These are phyloP conservation scores for Thinocorus orbignyianus DNA, from an alignment of 2,113 vertebrate genomes.

Conservation along the genomic window DNA sequence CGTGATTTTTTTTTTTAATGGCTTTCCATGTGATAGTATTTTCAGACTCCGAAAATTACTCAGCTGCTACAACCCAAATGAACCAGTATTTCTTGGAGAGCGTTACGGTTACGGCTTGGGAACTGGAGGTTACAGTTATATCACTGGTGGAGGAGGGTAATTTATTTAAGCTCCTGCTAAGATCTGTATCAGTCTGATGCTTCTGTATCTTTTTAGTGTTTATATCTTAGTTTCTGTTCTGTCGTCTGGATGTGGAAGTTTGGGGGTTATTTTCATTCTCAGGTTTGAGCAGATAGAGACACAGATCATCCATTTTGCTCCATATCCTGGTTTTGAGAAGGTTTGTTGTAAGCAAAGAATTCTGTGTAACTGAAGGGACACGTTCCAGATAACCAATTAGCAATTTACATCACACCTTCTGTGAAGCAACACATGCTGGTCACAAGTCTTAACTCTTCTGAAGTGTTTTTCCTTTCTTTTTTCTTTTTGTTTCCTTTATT, in stretches of 20 bases:
- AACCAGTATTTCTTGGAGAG: slow-evolving; percentile 89
- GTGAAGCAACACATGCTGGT: neutral
- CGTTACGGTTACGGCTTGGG: slow-evolving; percentile 92
- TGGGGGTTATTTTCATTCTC: neutral
- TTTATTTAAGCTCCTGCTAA: neutral
- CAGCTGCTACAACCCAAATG: slow-evolving; percentile 87
- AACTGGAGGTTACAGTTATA: slow-evolving; percentile 94
- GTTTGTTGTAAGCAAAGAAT: neutral
- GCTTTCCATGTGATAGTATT: slow-evolving; percentile 75
- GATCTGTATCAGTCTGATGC: neutral
- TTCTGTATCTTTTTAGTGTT: neutral
- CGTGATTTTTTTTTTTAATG: neutral
- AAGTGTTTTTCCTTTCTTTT: no score
- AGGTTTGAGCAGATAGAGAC: neutral
- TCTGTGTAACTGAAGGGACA: neutral
- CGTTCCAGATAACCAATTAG: neutral
- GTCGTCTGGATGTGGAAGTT: neutral
- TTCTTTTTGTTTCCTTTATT: no score
- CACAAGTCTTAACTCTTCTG: neutral
- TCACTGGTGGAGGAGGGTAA: slow-evolving; percentile 98
- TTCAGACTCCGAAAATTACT: slow-evolving; percentile 87
- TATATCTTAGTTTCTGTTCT: neutral
- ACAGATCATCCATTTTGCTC: neutral
- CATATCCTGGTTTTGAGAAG: neutral
- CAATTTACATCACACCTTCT: neutral